Evolutionary conservation across 2,797 vertebrate genomes (phyloP).

Genomic region (Echiichthys vipera): DNA sequence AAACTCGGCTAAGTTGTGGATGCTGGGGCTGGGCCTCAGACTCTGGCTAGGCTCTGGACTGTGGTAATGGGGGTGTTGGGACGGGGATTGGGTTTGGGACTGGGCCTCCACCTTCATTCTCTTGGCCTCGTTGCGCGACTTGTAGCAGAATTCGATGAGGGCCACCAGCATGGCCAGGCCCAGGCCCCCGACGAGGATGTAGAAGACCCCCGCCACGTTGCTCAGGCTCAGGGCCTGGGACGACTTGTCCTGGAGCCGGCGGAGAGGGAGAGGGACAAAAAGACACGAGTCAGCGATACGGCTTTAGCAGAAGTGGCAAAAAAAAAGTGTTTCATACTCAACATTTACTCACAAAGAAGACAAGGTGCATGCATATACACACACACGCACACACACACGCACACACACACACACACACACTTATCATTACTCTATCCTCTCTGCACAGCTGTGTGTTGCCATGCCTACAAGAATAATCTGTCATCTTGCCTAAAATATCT

Average conservation of each 20-base stretch:
- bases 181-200: slow-evolving; percentile 98
- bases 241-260: slow-evolving; percentile 91
- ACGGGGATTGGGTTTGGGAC: slow-evolving; percentile 82
- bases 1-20: slow-evolving; percentile 93
- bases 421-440: slow-evolving; percentile 17
- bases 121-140: slow-evolving; percentile 99
- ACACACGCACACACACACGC: slow-evolving; percentile 30
- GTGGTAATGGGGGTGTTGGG: slow-evolving; percentile 57
- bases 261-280: slow-evolving; percentile 28
- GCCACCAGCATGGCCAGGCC: slow-evolving; percentile 99
- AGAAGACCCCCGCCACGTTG: slow-evolving; percentile 98
- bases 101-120: slow-evolving; percentile 99
- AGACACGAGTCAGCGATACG: slow-evolving; percentile 50
- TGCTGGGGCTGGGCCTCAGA: slow-evolving; percentile 81
- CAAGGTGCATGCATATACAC: background rate
- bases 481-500: background rate
- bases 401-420: slow-evolving; percentile 29
- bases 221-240: slow-evolving; percentile 96
- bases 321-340: slow-evolving; percentile 8
- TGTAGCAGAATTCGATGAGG: slow-evolving; percentile 99
- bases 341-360: slow-evolving; percentile 16
- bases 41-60: slow-evolving; percentile 61
- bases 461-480: slow-evolving; percentile 7
- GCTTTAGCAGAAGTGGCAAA: slow-evolving; percentile 21
- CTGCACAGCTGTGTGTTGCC: background rate